Evolutionary conservation across 2,888 invertebrate species (phyloP), one percentile per base, ranked within the genome.

Genomic region (Orthosia gothica): DNA sequence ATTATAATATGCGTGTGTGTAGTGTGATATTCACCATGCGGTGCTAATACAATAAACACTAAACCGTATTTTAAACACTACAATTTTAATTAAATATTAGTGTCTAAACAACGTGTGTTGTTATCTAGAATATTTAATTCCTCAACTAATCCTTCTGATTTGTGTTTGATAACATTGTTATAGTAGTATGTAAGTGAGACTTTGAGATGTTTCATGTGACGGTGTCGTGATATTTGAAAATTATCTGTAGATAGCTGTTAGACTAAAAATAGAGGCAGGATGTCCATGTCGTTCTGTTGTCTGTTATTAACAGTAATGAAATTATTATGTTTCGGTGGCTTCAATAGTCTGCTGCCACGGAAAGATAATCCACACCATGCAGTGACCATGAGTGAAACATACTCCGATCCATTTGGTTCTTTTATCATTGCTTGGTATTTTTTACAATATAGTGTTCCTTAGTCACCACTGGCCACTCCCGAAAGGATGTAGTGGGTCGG

Each of bases 71-170:
- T 54, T 18, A 49, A 49, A 57, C 12, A 58, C 26, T 57, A 40
- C 4, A 47, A 70, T 67, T 71, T 81, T 61, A 81, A 81, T 84
- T 80, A 52, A 57, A 59, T 23, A 52, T 32, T 32, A 16, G n/a
- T 70, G 55, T 75, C 47, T 62, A 18, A 79, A 70, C 45, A 66
- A 13, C 13, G 18, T 55, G 55, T 64, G 57, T 47, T 18, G 70
- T 71, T 77, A 82, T 82, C 86, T 63, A 18, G 20, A 74, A 82
- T 64, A 82, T 82, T 69, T 82, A 79, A 83, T 83, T 80, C 67
- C 45, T 68, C 32, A 18, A 80, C 47, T 85, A 76, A 82, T 85
- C 78, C 67, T 68, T 76, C 26, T 77, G 68, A 85, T 85, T 82
- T 85, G 58, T 65, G 32, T 23, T 62, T 58, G 85, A 82, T 82